Percentiles rank a stretch among this genome's conserved stretches.
Conservation (phyloP, 1,140 invertebrate genomes). For the Batillaria attramentaria region DNA sequence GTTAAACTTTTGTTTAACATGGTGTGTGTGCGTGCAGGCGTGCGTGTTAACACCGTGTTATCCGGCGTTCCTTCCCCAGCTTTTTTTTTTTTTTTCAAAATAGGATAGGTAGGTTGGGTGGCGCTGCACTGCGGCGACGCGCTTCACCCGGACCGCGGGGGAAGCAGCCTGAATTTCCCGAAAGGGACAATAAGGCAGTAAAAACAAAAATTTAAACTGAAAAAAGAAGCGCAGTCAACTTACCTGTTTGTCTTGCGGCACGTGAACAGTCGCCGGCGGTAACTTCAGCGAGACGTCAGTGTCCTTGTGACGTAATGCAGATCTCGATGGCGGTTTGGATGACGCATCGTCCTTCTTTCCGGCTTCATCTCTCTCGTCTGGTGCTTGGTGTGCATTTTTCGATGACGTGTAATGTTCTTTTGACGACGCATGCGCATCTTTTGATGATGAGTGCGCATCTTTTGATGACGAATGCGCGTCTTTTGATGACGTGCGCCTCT, state of each 20-base stretch:
- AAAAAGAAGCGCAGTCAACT: not conserved
- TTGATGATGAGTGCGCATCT: no score
- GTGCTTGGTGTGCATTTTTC: no score
- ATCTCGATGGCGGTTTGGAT: not conserved
- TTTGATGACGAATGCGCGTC: no score
- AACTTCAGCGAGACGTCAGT: not conserved
- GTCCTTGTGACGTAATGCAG: not conserved
- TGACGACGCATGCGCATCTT: constrained; percentile 18
- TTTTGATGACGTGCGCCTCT: no score
- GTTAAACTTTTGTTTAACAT: no score
- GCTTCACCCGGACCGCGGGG: not conserved
- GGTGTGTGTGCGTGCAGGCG: no score
- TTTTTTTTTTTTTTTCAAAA: not conserved
- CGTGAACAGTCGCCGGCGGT: constrained; percentile 5
- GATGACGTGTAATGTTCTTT: no score
- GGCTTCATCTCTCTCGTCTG: no score
- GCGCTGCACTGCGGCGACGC: not conserved
- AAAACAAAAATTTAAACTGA: no score
- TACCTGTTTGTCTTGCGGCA: constrained; percentile 2
- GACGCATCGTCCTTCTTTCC: not conserved
- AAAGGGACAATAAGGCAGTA: no score
- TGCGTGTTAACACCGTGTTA: no score
- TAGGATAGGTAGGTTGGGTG: not conserved
- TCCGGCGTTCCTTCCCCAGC: not conserved
- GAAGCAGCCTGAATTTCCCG: no score